Conservation (phyloP, 2,113 vertebrate genomes). For the Strix uralensis region DNA sequence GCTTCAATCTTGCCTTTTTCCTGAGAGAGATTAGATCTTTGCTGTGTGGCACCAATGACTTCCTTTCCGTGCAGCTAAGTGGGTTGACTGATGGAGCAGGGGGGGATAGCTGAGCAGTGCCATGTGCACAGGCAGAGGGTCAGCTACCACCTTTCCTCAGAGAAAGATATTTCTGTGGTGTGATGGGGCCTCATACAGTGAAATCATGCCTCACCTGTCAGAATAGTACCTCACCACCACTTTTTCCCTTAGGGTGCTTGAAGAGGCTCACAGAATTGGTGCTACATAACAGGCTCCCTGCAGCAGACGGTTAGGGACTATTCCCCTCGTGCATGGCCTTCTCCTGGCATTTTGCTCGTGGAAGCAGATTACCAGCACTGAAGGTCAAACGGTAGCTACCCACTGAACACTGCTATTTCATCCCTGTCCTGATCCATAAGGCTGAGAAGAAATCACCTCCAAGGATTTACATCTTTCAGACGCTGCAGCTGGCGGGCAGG, state of each 20-base stretch:
- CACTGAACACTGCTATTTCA: not conserved
- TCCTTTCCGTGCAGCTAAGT: not conserved
- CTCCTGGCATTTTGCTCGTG: not conserved
- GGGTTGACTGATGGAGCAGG: accelerated
- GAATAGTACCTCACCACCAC: not conserved
- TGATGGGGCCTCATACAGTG: not conserved
- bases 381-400: not conserved
- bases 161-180: not conserved
- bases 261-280: not conserved
- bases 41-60: not conserved
- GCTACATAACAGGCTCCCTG: not conserved
- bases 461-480: not conserved
- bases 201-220: not conserved
- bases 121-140: not conserved
- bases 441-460: not conserved
- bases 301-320: not conserved
- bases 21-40: not conserved
- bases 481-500: not conserved
- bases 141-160: not conserved
- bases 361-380: not conserved
- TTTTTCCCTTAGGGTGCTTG: not conserved
- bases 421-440: not conserved
- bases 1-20: not conserved
- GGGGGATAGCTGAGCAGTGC: too few relatives aligned
- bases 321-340: accelerated